Conservation (phyloP, 2,113 vertebrate species). For the Mola mola region DNA sequence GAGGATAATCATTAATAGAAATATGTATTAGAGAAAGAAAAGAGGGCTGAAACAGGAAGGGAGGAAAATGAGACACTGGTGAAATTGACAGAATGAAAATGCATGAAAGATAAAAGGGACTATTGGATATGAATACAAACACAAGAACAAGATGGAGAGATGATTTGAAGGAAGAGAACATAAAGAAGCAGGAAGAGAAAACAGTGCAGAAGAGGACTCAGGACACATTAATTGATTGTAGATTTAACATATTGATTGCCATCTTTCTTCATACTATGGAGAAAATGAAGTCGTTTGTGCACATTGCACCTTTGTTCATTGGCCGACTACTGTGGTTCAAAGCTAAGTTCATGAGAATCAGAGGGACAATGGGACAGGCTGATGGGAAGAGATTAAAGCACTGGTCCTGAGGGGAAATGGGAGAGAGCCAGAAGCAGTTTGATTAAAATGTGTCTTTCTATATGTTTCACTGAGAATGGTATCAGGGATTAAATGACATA, state of each 20-base stretch:
- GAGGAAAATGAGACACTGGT: constrained; percentile 7
- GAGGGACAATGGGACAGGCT: constrained; percentile 8
- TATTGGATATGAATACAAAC: constrained; percentile 13
- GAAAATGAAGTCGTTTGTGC: constrained; percentile 36
- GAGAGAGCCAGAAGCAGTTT: no score
- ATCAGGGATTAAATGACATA: neutral
- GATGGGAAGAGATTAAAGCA: neutral
- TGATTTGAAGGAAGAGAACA: constrained; percentile 3
- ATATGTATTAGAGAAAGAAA: constrained; percentile 3
- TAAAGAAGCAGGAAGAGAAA: constrained; percentile 8
- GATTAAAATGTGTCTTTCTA: constrained; percentile 1
- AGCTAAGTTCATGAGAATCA: constrained; percentile 32
- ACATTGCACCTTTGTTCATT: constrained; percentile 17
- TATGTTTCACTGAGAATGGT: neutral
- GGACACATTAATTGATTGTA: constrained; percentile 34
- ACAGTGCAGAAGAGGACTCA: constrained; percentile 20
- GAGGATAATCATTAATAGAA: constrained; percentile 8
- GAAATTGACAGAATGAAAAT: constrained; percentile 32
- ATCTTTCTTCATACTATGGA: constrained; percentile 31
- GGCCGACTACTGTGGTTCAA: constrained; percentile 9
- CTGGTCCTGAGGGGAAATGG: no score
- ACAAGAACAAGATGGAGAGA: constrained; percentile 20
- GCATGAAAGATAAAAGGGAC: constrained; percentile 8
- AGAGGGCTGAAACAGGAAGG: neutral
- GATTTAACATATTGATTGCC: constrained; percentile 33